Conservation (phyloP, 2,113 vertebrate genomes). For the Perccottus glenii region DNA sequence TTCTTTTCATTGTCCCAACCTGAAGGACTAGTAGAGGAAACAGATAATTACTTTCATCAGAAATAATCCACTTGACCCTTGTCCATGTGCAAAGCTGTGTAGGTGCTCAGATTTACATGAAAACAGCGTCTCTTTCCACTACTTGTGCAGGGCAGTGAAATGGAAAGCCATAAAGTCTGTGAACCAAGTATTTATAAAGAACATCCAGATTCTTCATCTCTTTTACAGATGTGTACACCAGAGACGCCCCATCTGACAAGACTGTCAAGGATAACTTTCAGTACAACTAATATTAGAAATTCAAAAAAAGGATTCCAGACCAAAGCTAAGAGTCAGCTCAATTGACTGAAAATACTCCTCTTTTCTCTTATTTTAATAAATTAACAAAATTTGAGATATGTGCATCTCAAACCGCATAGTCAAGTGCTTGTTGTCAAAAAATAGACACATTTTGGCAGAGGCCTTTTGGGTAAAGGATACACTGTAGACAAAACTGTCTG, state of each 20-base stretch:
- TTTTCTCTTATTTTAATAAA: too few relatives aligned
- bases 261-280: conserved; percentile 81
- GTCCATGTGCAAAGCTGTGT: neutral
- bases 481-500: conserved; percentile 94
- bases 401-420: neutral
- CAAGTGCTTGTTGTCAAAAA: neutral
- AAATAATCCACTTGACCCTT: conserved; percentile 2
- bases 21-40: conserved; percentile 84
- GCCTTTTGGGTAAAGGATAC: conserved; percentile 87
- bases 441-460: neutral
- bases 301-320: neutral
- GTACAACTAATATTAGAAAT: neutral
- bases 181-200: conserved; percentile 98
- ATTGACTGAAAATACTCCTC: too few relatives aligned
- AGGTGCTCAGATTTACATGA: conserved; percentile 84
- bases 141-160: conserved; percentile 91
- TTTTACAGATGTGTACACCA: conserved; percentile 99
- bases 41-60: neutral
- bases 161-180: conserved; percentile 96
- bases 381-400: neutral
- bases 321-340: too few relatives aligned
- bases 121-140: conserved; percentile 97
- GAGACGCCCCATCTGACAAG: conserved; percentile 90
- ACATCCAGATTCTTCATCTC: conserved; percentile 98
- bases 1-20: conserved; percentile 99